Evolutionary conservation across 2,113 vertebrate genomes (phyloP), one percentile per base, ranked within the genome.

Genomic region (Charadrius vociferus): DNA sequence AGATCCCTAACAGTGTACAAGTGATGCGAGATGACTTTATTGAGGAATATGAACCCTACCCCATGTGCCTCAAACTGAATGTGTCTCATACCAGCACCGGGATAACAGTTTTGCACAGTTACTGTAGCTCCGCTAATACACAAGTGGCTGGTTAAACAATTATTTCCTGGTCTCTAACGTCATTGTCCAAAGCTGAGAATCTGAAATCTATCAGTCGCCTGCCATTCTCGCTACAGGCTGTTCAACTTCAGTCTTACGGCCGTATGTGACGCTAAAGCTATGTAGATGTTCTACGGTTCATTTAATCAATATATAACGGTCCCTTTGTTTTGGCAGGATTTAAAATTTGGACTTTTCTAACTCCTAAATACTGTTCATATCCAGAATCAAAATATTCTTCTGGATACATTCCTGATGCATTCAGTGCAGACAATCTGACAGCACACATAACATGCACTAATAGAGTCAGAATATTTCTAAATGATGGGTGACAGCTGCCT

Each of bases 151-250:
- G 59, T 53, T 72, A 79, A 94, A 84, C 43, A 92, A 91, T 88
- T 77, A 68, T 70, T 91, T 93, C 70, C 81, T 34, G 18, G 43
- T 79, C 70, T 95, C 70, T 77, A 85, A 91, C 4, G 7, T 93
- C 62, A 91, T 37, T 3, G 26, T 80, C 74, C 22, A 9, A 94
- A 77, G 43, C 52, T n/a, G 90, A 82, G 58, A 94, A 90, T 90
- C 58, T 68, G 78, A 97, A 96, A 95, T 86, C 81, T 73, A 50
- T 95, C 70, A 53, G 58, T 91, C 0, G 4, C 19, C 70, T 90
- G 70, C 85, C 66, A 86, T 93, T 94, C 41, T 24, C 77, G 71
- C 87, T 53, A 72, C 63, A 93, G 87, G 74, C 87, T 93, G 74
- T 50, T 95, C 81, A 88, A 37, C 58, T 61, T 56, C 66, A 62